Percentiles rank a stretch among this genome's conserved stretches.
phyloP scores from a whole-genome alignment of 1,140 invertebrate genomes.

The Trialeurodes vaporariorum region DNA sequence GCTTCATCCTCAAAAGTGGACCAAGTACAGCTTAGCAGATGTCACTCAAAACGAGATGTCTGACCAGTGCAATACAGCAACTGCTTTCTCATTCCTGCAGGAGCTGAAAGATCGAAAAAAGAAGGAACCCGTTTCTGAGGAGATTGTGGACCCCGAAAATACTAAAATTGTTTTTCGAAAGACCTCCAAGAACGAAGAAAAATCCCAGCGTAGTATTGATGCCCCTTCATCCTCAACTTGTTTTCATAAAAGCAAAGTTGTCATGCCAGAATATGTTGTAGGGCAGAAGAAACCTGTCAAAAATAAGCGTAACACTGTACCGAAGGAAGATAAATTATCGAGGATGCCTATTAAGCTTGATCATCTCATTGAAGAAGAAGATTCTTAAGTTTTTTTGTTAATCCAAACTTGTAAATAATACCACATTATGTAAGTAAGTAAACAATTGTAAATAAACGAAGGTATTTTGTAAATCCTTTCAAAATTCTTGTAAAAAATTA shows the following conservation, averaged over 20 bases:
- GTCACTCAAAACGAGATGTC: slow-evolving; percentile 56
- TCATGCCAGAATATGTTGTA: slow-evolving; percentile 71
- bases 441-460: too few species aligned
- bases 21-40: slow-evolving; percentile 58
- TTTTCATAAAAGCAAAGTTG: slow-evolving; percentile 51
- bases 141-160: slow-evolving; percentile 19
- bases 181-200: background rate
- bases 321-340: slow-evolving; percentile 2
- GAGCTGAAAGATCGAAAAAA: slow-evolving; percentile 46
- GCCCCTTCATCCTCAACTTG: slow-evolving; percentile 27
- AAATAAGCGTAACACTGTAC: slow-evolving; percentile 23
- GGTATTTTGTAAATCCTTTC: too few species aligned
- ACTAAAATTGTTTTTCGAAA: slow-evolving; percentile 26
- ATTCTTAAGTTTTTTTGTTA: background rate
- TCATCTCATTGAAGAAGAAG: slow-evolving; percentile 20
- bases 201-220: too few species aligned
- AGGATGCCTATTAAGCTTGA: slow-evolving; percentile 18
- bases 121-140: slow-evolving; percentile 26
- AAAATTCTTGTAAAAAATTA: too few species aligned
- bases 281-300: slow-evolving; percentile 45
- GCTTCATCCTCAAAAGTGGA: slow-evolving; percentile 63
- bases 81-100: slow-evolving; percentile 54
- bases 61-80: slow-evolving; percentile 54
- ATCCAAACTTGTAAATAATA: too few species aligned
- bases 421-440: too few species aligned